These are phyloP conservation scores for Schrankia costaestrigalis DNA, from an alignment of 2,888 invertebrate genomes.

Conservation along the genomic window DNA sequence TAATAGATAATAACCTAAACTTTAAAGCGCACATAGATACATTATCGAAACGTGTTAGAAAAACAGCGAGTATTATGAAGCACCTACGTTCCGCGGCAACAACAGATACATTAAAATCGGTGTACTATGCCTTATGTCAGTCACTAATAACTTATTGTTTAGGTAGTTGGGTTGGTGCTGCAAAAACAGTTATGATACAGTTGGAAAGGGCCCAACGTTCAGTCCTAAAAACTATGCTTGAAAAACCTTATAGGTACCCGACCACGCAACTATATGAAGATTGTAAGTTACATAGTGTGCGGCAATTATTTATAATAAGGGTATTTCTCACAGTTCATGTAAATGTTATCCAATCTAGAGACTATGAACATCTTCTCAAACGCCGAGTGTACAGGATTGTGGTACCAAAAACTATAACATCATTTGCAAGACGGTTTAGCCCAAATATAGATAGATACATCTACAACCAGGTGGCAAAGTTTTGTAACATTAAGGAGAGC, in stretches of 20 bases:
- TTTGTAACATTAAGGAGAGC: no score
- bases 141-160: slow-evolving; percentile 1
- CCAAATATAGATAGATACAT: no score
- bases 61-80: neutral
- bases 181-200: neutral
- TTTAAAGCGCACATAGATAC: neutral
- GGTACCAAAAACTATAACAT: no score
- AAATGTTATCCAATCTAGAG: no score
- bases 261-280: neutral
- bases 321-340: neutral
- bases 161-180: neutral
- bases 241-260: neutral
- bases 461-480: no score
- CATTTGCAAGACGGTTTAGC: no score
- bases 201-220: slow-evolving; percentile 1
- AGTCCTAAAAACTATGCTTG: neutral
- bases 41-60: neutral
- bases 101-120: neutral
- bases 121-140: neutral
- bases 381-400: no score
- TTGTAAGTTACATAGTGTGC: neutral
- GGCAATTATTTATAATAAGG: neutral
- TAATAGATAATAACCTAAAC: neutral
- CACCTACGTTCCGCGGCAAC: neutral
- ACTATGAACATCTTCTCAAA: no score